Conservation (phyloP, 2,113 vertebrate genomes). For the Alectura lathami region DNA sequence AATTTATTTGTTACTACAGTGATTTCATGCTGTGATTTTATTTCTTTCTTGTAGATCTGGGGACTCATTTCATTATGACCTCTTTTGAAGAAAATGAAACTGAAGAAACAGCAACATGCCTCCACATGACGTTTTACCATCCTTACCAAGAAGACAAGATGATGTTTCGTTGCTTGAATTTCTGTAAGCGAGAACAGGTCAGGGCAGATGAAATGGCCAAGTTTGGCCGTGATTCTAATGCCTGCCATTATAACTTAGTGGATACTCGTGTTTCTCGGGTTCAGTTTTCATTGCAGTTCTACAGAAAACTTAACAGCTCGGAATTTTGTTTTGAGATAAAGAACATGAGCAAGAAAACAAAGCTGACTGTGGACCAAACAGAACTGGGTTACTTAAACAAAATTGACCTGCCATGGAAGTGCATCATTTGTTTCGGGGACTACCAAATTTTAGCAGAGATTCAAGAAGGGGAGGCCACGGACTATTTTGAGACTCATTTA, state of each 20-base stretch:
- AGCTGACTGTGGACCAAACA: conserved; percentile 73
- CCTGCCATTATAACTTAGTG: conserved; percentile 79
- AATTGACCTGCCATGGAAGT: conserved; percentile 79
- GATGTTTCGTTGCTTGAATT: conserved; percentile 75
- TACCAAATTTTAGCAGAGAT: conserved; percentile 84
- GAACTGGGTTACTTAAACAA: conserved; percentile 84
- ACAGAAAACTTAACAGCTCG: conserved; percentile 72
- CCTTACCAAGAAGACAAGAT: conserved; percentile 73
- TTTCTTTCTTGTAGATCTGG: not conserved
- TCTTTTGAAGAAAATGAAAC: conserved; percentile 81
- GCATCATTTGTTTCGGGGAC: conserved; percentile 83
- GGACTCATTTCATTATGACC: conserved; percentile 2
- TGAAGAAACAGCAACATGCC: conserved; percentile 83
- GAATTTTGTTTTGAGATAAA: conserved; percentile 85
- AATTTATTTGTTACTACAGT: accelerated
- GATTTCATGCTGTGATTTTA: not conserved
- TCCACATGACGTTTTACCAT: conserved; percentile 86
- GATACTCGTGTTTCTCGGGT: conserved; percentile 85
- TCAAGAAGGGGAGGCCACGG: conserved; percentile 81
- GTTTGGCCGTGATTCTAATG: conserved; percentile 82
- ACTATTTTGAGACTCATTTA: conserved; percentile 84
- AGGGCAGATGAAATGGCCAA: conserved; percentile 77
- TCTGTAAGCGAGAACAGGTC: conserved; percentile 62
- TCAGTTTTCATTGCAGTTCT: conserved; percentile 85
- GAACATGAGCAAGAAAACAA: conserved; percentile 88